Conservation (phyloP, 2,113 vertebrate genomes). For the Burhinus oedicnemus region DNA sequence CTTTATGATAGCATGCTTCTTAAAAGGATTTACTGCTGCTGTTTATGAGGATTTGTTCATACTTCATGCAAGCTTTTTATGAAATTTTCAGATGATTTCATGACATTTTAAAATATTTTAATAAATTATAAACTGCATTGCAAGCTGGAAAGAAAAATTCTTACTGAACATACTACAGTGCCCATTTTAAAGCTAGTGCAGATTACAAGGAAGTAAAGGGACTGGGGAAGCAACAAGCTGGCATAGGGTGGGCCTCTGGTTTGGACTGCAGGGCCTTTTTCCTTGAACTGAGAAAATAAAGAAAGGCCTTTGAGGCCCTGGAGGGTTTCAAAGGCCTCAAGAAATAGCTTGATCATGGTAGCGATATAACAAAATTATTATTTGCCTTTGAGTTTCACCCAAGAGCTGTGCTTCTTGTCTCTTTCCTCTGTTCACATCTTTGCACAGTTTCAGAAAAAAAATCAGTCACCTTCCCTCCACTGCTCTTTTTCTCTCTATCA, state of each 20-base stretch:
- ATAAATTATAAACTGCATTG: not conserved
- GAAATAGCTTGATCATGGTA: not conserved
- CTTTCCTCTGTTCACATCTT: not conserved
- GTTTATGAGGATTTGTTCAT: not conserved
- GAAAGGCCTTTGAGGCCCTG: not conserved
- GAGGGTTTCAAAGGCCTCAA: not conserved
- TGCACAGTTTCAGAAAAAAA: not conserved
- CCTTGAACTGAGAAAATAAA: not conserved
- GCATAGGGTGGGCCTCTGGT: not conserved
- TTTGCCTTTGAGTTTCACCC: not conserved
- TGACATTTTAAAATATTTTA: not conserved
- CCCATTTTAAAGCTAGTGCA: not conserved
- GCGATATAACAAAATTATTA: not conserved
- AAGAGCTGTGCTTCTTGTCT: not conserved
- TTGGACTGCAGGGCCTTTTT: not conserved
- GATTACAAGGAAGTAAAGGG: not conserved
- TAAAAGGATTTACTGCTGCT: not conserved
- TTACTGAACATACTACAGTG: not conserved
- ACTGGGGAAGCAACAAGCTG: not conserved
- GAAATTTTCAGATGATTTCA: not conserved
- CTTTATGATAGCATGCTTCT: not conserved
- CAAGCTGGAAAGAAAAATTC: not conserved
- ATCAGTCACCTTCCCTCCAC: not conserved
- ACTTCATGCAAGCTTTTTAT: not conserved
- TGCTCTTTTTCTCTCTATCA: not conserved